These are phyloP conservation scores for Nannoperca obscura DNA, from an alignment of 2,797 vertebrate genomes.

Conservation along the genomic window DNA sequence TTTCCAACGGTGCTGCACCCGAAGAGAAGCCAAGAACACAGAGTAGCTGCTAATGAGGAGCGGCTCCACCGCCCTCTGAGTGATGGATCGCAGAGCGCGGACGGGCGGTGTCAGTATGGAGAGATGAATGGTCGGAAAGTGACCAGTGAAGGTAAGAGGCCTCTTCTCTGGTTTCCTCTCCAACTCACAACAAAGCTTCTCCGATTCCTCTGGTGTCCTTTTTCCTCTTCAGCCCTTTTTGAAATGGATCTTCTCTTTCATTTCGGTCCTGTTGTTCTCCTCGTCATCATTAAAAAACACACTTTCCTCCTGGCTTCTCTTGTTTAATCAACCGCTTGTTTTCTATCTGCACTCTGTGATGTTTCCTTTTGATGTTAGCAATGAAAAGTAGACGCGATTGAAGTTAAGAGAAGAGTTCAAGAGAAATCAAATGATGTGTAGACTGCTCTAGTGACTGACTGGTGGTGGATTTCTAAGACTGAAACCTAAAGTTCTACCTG, in stretches of 20 bases:
- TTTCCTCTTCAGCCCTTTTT: constrained; percentile 26
- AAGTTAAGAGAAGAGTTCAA: neutral
- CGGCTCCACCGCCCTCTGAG: neutral
- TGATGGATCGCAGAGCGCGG: constrained; percentile 13
- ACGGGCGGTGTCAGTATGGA: constrained; percentile 16
- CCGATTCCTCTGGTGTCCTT: constrained; percentile 9
- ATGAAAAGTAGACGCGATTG: neutral
- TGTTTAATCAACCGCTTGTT: constrained; percentile 47
- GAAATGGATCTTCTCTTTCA: constrained; percentile 27
- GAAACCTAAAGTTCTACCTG: neutral
- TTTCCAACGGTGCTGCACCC: constrained; percentile 5
- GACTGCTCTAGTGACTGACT: neutral
- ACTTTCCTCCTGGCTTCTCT: constrained; percentile 37
- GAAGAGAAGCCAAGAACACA: constrained; percentile 39
- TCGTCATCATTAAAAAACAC: constrained; percentile 50
- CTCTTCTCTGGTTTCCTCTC: constrained; percentile 16
- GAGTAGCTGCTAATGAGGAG: constrained; percentile 38
- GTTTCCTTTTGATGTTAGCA: constrained; percentile 15
- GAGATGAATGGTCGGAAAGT: constrained; percentile 52
- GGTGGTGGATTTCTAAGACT: neutral
- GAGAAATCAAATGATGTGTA: neutral
- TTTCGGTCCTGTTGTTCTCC: constrained; percentile 28
- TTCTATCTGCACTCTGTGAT: constrained; percentile 20
- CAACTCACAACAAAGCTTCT: constrained; percentile 25
- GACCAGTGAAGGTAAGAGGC: constrained; percentile 72